phyloP scores from a whole-genome alignment of 2,113 vertebrate genomes.

The Callopanchax toddi region DNA sequence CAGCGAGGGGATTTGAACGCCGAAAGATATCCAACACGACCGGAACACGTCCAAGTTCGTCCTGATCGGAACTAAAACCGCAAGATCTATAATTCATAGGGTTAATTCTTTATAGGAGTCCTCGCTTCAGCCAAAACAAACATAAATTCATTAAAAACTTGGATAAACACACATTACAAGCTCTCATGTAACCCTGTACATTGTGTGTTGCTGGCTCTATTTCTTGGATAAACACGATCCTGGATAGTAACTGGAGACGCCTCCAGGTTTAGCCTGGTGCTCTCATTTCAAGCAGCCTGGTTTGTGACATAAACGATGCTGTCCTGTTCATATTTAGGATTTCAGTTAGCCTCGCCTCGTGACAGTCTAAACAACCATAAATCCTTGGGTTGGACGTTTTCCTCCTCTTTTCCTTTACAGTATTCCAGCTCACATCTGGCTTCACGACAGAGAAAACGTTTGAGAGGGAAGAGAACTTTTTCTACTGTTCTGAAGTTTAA shows the following conservation, averaged over 20 bases:
- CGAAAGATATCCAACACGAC: constrained; percentile 28
- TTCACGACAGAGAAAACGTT: neutral
- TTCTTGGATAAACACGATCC: constrained; percentile 62
- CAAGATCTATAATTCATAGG: neutral
- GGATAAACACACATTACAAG: too few relatives aligned
- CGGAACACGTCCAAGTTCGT: constrained; percentile 8
- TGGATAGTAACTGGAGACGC: constrained; percentile 50
- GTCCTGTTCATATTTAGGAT: constrained; percentile 14
- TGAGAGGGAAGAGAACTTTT: too few relatives aligned
- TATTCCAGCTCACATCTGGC: neutral
- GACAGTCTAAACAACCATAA: neutral
- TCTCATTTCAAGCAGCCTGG: constrained; percentile 34
- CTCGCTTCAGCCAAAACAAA: too few relatives aligned
- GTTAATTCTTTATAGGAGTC: too few relatives aligned
- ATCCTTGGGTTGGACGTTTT: constrained; percentile 12
- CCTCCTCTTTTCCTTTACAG: neutral
- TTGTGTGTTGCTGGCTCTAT: constrained; percentile 31
- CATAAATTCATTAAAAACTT: too few relatives aligned
- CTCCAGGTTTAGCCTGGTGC: constrained; percentile 17
- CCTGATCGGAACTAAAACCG: constrained; percentile 16
- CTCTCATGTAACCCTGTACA: constrained; percentile 28
- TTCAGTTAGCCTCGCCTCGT: constrained; percentile 1
- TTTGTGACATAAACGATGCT: constrained; percentile 15
- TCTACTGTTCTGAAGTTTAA: too few relatives aligned
- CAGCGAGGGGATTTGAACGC: neutral